A percentile compares a stretch with the other conserved stretches of the same genome.
Evolutionary conservation across 2,797 vertebrate genomes (phyloP).

Genomic region (Cossypha heuglini): DNA sequence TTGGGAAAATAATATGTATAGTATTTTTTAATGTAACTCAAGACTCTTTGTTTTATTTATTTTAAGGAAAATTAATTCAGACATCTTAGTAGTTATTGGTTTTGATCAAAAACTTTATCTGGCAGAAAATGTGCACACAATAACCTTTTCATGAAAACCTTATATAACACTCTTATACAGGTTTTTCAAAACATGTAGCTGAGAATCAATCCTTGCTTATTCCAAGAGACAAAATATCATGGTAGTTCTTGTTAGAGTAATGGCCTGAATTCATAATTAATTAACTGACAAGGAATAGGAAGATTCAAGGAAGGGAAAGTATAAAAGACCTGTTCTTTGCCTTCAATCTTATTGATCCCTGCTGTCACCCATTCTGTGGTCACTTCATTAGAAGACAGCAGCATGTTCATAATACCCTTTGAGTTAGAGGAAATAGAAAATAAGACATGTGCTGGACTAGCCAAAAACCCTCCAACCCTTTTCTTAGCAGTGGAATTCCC

Average conservation of each 20-base stretch:
- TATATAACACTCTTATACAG: not conserved
- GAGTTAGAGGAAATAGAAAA: not conserved
- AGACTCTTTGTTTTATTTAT: not conserved
- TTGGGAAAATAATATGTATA: not conserved
- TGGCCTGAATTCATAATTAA: not conserved
- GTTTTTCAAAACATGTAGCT: not conserved
- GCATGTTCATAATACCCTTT: not conserved
- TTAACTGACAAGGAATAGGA: not conserved
- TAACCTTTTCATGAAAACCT: not conserved
- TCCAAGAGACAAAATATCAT: not conserved
- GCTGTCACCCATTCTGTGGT: not conserved
- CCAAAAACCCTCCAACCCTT: rapidly evolving
- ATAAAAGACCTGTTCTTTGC: not conserved
- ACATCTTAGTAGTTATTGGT: not conserved
- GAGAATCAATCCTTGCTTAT: not conserved
- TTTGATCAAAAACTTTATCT: not conserved
- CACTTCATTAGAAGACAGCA: not conserved
- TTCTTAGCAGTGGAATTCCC: not conserved
- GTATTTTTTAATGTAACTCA: not conserved
- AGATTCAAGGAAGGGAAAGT: not conserved
- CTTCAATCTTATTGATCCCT: not conserved
- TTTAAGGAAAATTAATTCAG: not conserved
- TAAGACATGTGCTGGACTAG: not conserved
- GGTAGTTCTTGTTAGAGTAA: not conserved
- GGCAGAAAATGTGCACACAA: not conserved